phyloP scores from a whole-genome alignment of 2,888 invertebrate genomes.

The Xestobium rufovillosum region DNA sequence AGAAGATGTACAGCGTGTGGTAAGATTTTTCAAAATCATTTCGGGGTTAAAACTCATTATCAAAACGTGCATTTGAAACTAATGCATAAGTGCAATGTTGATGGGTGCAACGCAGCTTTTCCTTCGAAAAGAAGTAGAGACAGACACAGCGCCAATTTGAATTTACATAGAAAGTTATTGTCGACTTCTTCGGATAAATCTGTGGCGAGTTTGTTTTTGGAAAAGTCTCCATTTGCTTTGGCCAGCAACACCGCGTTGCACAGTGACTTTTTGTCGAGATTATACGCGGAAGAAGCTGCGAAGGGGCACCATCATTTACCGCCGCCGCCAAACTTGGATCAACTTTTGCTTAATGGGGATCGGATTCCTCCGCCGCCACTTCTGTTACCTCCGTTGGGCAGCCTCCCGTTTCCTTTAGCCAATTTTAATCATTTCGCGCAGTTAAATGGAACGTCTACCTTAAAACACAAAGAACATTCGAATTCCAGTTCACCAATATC shows the following conservation, averaged over 20 bases:
- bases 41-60: constrained; percentile 89
- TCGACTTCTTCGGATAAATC: constrained; percentile 57
- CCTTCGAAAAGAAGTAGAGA: constrained; percentile 89
- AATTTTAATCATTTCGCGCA: constrained; percentile 41
- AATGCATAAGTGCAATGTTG: constrained; percentile 91
- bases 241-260: constrained; percentile 60
- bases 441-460: constrained; percentile 40
- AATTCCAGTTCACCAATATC: constrained; percentile 50
- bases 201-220: constrained; percentile 42
- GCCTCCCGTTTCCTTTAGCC: constrained; percentile 48
- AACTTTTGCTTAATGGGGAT: constrained; percentile 45
- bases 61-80: constrained; percentile 92
- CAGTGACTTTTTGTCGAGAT: constrained; percentile 69
- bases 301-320: constrained; percentile 45
- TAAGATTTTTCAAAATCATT: constrained; percentile 88
- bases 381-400: constrained; percentile 52
- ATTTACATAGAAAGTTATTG: constrained; percentile 81
- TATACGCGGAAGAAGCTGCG: constrained; percentile 68
- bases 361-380: constrained; percentile 51
- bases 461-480: constrained; percentile 40
- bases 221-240: constrained; percentile 47
- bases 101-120: constrained; percentile 92
- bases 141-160: constrained; percentile 84
- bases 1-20: constrained; percentile 86
- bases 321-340: constrained; percentile 43